These are phyloP conservation scores for Proterorhinus semilunaris DNA, from an alignment of 2,113 vertebrate species.

Conservation along the genomic window DNA sequence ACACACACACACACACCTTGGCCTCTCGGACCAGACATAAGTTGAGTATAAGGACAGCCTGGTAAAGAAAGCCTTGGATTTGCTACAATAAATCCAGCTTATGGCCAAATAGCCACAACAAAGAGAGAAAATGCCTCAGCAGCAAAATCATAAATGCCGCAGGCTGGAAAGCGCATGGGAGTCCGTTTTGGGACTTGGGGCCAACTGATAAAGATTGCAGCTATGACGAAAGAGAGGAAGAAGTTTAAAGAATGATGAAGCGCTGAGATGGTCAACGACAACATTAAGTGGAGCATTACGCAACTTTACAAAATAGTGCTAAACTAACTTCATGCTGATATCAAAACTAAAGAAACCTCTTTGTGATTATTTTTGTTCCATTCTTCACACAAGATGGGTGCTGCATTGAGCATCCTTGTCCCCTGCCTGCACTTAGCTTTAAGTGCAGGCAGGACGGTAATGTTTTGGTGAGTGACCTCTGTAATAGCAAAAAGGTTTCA, in stretches of 20 bases:
- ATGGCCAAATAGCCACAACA: conserved; percentile 52
- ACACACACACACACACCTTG: conserved; percentile 11
- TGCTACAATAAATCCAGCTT: conserved; percentile 63
- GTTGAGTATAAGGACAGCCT: conserved; percentile 47
- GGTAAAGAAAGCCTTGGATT: conserved; percentile 60
- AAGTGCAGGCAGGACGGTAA: no score
- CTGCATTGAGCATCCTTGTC: no score
- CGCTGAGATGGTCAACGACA: neutral
- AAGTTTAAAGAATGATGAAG: conserved; percentile 11
- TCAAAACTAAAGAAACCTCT: neutral
- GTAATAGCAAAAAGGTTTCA: no score
- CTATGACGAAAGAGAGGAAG: conserved; percentile 20
- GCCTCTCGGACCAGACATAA: conserved; percentile 34
- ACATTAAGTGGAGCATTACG: conserved; percentile 16
- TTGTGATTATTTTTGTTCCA: no score
- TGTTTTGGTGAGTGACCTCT: no score
- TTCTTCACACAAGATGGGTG: no score
- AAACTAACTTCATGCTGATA: neutral
- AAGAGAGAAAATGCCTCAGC: conserved; percentile 60
- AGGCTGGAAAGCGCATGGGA: conserved; percentile 34
- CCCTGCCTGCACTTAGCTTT: no score
- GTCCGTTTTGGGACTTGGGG: conserved; percentile 34
- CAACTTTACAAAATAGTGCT: neutral
- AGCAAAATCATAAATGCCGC: conserved; percentile 49
- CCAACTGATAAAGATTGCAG: conserved; percentile 33